These are phyloP conservation scores for Morone saxatilis DNA, from an alignment of 2,113 vertebrate species.

Conservation along the genomic window DNA sequence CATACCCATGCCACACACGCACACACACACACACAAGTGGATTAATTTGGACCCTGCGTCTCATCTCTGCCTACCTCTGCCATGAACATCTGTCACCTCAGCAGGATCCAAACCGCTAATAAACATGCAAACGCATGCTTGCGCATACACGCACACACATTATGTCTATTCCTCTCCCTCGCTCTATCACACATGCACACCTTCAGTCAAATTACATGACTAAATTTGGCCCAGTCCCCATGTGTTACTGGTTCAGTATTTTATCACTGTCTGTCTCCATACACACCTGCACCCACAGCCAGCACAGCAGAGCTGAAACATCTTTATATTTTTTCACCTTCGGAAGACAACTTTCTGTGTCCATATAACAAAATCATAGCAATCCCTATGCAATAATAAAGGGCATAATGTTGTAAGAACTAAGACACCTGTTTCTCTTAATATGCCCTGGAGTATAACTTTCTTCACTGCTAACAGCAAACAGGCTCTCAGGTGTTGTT, in stretches of 20 bases:
- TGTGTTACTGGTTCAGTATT: constrained; percentile 13
- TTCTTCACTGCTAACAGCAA: constrained; percentile 39
- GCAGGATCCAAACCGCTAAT: constrained; percentile 67
- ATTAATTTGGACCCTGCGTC: constrained; percentile 70
- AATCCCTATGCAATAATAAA: constrained; percentile 20
- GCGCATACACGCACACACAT: not conserved
- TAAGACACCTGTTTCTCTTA: constrained; percentile 56
- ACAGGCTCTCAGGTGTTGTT: constrained; percentile 50
- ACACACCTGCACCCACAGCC: constrained; percentile 20
- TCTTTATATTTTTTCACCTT: not conserved
- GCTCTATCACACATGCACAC: constrained; percentile 15
- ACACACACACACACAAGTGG: constrained; percentile 38
- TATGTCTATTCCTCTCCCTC: constrained; percentile 17
- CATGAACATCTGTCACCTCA: constrained; percentile 81
- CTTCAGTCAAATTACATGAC: constrained; percentile 41
- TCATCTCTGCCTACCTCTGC: constrained; percentile 51
- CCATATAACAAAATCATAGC: not conserved
- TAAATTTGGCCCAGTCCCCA: constrained; percentile 36
- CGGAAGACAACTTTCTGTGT: constrained; percentile 7
- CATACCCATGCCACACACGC: not conserved
- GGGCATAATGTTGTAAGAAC: constrained; percentile 22
- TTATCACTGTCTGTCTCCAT: constrained; percentile 17
- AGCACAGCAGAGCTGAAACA: not conserved
- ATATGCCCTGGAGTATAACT: constrained; percentile 40
- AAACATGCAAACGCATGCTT: constrained; percentile 45